A percentile compares a stretch with the other conserved stretches of the same genome.
Conservation (phyloP, 2,797 vertebrate species). For the Apogon hyalosoma region DNA sequence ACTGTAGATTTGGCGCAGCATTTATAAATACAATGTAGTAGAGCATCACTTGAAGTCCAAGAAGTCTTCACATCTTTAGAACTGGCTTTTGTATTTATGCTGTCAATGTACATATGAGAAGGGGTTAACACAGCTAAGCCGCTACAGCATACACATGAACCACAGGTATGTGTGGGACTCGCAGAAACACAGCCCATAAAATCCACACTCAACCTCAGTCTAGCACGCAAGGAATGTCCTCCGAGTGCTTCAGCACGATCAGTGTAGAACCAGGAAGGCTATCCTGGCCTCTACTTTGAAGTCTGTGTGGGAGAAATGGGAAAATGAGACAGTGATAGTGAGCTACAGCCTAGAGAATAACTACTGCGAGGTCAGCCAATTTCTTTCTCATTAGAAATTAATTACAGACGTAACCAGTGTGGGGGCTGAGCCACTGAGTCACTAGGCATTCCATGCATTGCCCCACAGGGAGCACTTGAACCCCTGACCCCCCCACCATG, state of each 20-base stretch:
- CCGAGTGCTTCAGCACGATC: conserved; percentile 40
- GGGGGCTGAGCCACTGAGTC: conserved; percentile 45
- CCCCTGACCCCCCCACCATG: conserved; percentile 65
- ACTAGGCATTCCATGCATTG: conserved; percentile 57
- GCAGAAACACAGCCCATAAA: conserved; percentile 70
- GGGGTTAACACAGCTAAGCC: conserved; percentile 55
- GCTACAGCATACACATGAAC: conserved; percentile 49
- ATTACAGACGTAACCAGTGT: conserved; percentile 57
- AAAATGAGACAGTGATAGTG: conserved; percentile 27
- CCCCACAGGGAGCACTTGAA: conserved; percentile 79
- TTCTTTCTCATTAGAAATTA: conserved; percentile 72
- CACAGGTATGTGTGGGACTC: conserved; percentile 68
- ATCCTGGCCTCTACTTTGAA: conserved; percentile 51
- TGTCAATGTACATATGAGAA: conserved; percentile 34
- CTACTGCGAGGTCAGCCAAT: conserved; percentile 51
- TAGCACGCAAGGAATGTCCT: conserved; percentile 70
- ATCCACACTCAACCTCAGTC: conserved; percentile 58
- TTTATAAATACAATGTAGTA: not conserved
- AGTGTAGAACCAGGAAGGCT: conserved; percentile 44
- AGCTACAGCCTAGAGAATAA: conserved; percentile 39
- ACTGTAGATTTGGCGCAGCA: conserved; percentile 1
- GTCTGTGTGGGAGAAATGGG: conserved; percentile 35
- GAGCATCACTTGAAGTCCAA: not conserved
- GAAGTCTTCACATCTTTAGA: conserved; percentile 1
- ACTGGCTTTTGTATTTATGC: conserved; percentile 23